Evolutionary conservation across 2,797 vertebrate species (phyloP).

Genomic region (Prunella strophiata): DNA sequence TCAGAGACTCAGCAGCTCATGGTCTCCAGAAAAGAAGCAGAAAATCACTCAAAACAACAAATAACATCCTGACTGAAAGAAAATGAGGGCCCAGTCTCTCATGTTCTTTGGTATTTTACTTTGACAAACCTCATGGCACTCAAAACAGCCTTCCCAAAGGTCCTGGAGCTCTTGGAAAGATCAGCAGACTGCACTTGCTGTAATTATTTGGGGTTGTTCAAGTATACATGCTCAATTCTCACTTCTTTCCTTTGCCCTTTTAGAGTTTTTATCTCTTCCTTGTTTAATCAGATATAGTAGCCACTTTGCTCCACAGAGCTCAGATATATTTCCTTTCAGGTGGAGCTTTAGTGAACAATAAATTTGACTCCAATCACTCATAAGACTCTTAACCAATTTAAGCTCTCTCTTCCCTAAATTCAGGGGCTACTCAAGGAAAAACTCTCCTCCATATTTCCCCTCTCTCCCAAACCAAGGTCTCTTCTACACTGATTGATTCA

Average conservation of each 20-base stretch:
- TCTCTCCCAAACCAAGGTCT: not conserved
- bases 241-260: not conserved
- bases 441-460: not conserved
- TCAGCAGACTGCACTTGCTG: not conserved
- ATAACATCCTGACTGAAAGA: not conserved
- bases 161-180: not conserved
- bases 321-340: not conserved
- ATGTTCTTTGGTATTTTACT: not conserved
- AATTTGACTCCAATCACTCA: not conserved
- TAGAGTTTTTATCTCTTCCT: not conserved
- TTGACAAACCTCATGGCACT: not conserved
- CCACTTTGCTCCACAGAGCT: not conserved
- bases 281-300: constrained; percentile 10
- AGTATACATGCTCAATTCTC: not conserved
- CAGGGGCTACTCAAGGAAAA: not conserved
- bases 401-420: not conserved
- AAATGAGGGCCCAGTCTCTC: not conserved
- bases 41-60: not conserved
- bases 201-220: not conserved
- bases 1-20: not conserved
- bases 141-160: not conserved
- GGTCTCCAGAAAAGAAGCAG: not conserved
- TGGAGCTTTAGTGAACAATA: not conserved
- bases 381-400: not conserved
- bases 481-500: constrained; percentile 27